Evolutionary conservation across 2,888 invertebrate genomes (phyloP).

Genomic region (Cylloceria caligata): DNA sequence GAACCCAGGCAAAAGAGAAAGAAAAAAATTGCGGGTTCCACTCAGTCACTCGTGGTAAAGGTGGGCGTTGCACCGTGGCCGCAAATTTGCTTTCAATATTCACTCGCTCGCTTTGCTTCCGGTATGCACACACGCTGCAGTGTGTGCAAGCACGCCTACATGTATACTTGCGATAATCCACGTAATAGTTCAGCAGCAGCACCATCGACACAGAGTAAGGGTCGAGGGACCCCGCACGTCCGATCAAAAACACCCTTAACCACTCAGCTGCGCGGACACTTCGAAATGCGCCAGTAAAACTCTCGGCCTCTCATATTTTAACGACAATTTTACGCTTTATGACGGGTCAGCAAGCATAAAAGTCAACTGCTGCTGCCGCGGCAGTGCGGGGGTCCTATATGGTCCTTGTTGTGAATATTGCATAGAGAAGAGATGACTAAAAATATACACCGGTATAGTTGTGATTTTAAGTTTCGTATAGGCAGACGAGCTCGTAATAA

Average conservation of each 20-base stretch:
- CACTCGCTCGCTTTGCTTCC: constrained; percentile 8
- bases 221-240: constrained; percentile 20
- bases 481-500: constrained; percentile 30
- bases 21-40: not conserved
- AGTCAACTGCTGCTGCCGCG: constrained; percentile 17
- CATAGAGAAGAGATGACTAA: constrained; percentile 25
- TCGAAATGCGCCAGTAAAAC: constrained; percentile 38
- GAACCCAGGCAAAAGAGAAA: not conserved
- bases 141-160: too few relatives aligned
- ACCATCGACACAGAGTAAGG: not conserved
- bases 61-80: constrained; percentile 8
- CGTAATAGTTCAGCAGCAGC: constrained; percentile 8
- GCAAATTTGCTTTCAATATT: constrained; percentile 45
- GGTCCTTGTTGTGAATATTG: constrained; percentile 21
- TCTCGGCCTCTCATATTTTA: constrained; percentile 30
- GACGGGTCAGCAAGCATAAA: constrained; percentile 33
- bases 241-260: constrained; percentile 34
- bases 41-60: not conserved
- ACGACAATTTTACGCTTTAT: constrained; percentile 27
- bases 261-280: constrained; percentile 31
- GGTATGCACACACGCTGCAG: not conserved
- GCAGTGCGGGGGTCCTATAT: constrained; percentile 2
- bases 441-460: not conserved
- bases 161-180: constrained; percentile 15
- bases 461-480: constrained; percentile 24